Base-by-base conservation (phyloP, 2,888 invertebrate genomes). In the Cataglyphis livida region DNA sequence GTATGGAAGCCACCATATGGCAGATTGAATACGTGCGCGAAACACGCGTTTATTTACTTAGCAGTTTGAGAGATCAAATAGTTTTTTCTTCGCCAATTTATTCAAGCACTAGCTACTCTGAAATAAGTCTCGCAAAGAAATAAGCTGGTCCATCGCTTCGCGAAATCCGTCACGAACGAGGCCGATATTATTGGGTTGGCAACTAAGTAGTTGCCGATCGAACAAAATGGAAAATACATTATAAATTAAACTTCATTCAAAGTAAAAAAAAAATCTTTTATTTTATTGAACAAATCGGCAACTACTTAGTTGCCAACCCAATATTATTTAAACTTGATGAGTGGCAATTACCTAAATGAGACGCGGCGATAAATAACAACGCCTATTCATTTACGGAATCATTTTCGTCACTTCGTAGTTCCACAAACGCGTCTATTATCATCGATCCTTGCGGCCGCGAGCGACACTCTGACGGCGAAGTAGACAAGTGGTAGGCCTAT, bases 401-500 rank as follows among this genome's bases (percentile, higher is more conserved):
- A 44, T 44, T 64, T 66, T 74, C 57, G 44, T 59, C 65, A 25
- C 21, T 38, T 44, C 65, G 61, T 78, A 54, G 68, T 83, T 81
- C 83, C 84, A 83, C 86, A 88, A 87, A 82, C 74, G 84, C 87
- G 66, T 84, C 84, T 85, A 86, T 88, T 88, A 88, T 87, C 82
- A 82, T 82, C 71, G 68, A 51, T 21, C 51, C 54, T 0, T 62
- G 54, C 75, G 32, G 73, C 28, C 64, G 76, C 54, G 51, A 62
- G 64, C 76, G 71, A 82, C 85, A 66, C 81, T 68, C 68, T 25
- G 81, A 87, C 81, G 86, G 65, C 78, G 68, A 59, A 85, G 81
- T 83, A 81, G 87, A 85, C 88, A 88, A 89, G 88, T 88, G 89
- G 84, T 86, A 89, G 87, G 73, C 82, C 86, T 89, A 87, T 91